Percentiles rank a stretch among this genome's conserved stretches.
Evolutionary conservation across 1,140 invertebrate genomes (phyloP).

Genomic region (Pomacea maculata): DNA sequence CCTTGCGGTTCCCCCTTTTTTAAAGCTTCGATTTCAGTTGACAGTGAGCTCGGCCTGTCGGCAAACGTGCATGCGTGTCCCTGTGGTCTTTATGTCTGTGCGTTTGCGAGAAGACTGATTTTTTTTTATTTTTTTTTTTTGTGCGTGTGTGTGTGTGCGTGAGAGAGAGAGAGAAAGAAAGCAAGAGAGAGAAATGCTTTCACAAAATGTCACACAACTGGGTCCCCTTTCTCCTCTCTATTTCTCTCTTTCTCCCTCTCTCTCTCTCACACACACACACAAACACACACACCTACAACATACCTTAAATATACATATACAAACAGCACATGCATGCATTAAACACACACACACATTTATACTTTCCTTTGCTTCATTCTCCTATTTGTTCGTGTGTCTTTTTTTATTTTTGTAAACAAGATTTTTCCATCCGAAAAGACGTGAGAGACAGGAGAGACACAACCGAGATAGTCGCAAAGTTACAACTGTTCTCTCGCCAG

Average conservation of each 20-base stretch:
- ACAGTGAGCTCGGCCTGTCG: background rate
- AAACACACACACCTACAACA: background rate
- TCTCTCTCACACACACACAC: too few relatives aligned
- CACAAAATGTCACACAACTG: background rate
- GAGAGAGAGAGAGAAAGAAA: background rate
- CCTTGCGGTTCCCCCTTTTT: background rate
- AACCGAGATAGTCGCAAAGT: too few relatives aligned
- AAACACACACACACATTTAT: too few relatives aligned
- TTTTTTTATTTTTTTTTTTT: background rate
- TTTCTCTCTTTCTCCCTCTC: too few relatives aligned
- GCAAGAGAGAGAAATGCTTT: background rate
- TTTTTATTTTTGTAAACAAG: too few relatives aligned
- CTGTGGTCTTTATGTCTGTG: background rate
- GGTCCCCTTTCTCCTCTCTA: background rate
- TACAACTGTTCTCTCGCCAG: too few relatives aligned
- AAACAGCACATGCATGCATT: too few relatives aligned
- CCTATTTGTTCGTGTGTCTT: too few relatives aligned
- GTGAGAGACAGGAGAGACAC: too few relatives aligned
- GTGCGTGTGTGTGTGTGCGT: background rate
- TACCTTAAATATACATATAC: background rate
- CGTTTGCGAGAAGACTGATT: background rate
- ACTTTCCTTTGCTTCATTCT: too few relatives aligned
- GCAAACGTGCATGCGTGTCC: background rate
- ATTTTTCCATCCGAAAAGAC: too few relatives aligned
- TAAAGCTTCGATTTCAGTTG: background rate